Conservation (phyloP, 2,797 vertebrate species). For the Odontamblyopus rebecca region DNA sequence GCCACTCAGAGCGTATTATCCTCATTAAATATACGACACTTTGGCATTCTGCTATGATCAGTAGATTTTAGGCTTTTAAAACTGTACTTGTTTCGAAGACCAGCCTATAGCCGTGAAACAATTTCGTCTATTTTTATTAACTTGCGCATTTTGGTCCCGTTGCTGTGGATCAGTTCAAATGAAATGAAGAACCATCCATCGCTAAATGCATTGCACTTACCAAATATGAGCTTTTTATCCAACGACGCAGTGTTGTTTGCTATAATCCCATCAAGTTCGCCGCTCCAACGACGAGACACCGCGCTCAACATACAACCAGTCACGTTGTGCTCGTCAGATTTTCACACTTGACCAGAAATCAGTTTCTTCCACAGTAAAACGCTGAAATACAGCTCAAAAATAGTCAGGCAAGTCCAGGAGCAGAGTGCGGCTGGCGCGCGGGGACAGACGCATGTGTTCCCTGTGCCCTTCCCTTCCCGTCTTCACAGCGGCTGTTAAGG, state of each 20-base stretch:
- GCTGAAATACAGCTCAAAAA: slow-evolving; percentile 57
- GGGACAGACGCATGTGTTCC: slow-evolving; percentile 44
- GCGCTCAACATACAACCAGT: slow-evolving; percentile 66
- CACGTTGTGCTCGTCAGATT: slow-evolving; percentile 71
- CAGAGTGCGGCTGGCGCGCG: slow-evolving; percentile 39
- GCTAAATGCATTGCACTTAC: slow-evolving; percentile 81
- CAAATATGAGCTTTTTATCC: slow-evolving; percentile 66
- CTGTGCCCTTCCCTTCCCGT: slow-evolving; percentile 68
- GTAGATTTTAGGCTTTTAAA: neutral
- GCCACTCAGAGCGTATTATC: slow-evolving; percentile 33
- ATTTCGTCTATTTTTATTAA: slow-evolving; percentile 26
- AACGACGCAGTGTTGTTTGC: slow-evolving; percentile 60
- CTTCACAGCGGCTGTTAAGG: slow-evolving; percentile 81
- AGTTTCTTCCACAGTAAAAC: slow-evolving; percentile 62
- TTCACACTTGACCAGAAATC: slow-evolving; percentile 66
- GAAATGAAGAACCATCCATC: neutral
- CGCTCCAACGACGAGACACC: slow-evolving; percentile 61
- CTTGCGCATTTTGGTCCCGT: slow-evolving; percentile 42
- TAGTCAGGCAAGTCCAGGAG: slow-evolving; percentile 67
- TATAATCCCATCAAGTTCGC: slow-evolving; percentile 81
- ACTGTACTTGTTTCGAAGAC: neutral
- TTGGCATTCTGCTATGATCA: neutral
- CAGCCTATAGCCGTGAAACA: neutral
- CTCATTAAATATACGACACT: slow-evolving; percentile 2
- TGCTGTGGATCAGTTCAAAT: slow-evolving; percentile 5